Conservation (phyloP, 2,113 vertebrate genomes). For the Nycticorax nycticorax region DNA sequence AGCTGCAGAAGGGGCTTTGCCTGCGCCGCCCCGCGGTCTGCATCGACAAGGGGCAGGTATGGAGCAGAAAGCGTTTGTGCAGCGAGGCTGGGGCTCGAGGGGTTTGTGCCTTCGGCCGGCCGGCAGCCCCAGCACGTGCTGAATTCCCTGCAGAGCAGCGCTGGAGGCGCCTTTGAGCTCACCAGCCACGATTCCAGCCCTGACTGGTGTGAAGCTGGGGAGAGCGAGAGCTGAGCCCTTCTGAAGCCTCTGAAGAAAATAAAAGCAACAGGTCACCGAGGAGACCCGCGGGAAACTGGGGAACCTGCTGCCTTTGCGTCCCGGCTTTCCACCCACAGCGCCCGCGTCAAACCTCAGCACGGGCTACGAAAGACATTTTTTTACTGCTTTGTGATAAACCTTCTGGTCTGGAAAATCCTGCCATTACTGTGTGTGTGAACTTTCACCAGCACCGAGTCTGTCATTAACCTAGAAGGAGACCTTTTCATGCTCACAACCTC, state of each 20-base stretch:
- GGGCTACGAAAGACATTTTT: neutral
- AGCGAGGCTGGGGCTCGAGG: neutral
- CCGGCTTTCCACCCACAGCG: neutral
- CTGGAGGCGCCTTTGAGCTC: neutral
- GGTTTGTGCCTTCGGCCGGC: neutral
- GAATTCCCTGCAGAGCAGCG: neutral
- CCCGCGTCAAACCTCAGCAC: neutral
- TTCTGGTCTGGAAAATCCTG: neutral
- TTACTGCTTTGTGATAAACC: neutral
- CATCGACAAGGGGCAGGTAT: fast-evolving
- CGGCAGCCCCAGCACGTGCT: neutral
- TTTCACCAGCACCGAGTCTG: neutral
- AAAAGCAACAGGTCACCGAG: neutral
- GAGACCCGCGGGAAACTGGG: neutral
- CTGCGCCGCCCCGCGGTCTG: fast-evolving
- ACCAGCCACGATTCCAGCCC: neutral
- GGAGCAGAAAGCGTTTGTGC: fast-evolving
- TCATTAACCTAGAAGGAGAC: conserved; percentile 51
- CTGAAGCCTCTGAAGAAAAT: neutral
- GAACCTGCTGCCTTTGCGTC: neutral
- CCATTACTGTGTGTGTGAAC: neutral
- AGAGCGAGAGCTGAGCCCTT: neutral
- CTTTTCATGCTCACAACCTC: conserved; percentile 21
- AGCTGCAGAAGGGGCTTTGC: neutral
- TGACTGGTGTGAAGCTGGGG: neutral